phyloP scores from a whole-genome alignment of 2,797 vertebrate genomes.

The Margarornis squamiger region DNA sequence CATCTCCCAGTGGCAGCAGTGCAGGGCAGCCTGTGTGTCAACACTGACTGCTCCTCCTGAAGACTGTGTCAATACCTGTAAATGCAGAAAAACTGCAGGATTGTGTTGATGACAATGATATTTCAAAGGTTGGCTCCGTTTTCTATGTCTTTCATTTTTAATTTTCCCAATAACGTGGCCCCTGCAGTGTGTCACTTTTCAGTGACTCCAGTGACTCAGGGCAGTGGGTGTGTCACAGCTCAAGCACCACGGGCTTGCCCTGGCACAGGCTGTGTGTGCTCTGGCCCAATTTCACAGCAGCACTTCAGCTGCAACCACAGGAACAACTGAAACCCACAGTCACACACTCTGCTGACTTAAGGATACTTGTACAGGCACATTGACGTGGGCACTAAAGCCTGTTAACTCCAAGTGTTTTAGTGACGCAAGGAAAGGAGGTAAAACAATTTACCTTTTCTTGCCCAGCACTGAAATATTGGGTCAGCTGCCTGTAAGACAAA shows the following conservation, averaged over 20 bases:
- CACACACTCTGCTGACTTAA: background rate
- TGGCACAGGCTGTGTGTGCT: background rate
- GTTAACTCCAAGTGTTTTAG: background rate
- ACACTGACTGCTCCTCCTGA: background rate
- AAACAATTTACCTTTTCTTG: conserved; percentile 9
- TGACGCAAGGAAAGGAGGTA: background rate
- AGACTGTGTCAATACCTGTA: background rate
- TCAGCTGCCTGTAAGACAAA: background rate
- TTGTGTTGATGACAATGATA: background rate
- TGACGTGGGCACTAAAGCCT: background rate
- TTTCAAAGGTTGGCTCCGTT: background rate
- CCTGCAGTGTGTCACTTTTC: background rate
- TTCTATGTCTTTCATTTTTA: background rate
- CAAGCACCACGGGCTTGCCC: background rate
- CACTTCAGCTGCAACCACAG: background rate
- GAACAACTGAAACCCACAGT: background rate
- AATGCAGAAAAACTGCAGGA: background rate
- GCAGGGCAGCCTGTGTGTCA: background rate
- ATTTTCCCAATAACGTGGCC: background rate
- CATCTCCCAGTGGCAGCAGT: background rate
- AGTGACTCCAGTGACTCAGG: background rate
- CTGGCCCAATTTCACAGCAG: background rate
- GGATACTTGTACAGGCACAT: background rate
- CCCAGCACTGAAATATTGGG: background rate
- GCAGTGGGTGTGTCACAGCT: background rate